Evolutionary conservation across 2,888 invertebrate species (phyloP).

Genomic region (Drosophila mettleri): DNA sequence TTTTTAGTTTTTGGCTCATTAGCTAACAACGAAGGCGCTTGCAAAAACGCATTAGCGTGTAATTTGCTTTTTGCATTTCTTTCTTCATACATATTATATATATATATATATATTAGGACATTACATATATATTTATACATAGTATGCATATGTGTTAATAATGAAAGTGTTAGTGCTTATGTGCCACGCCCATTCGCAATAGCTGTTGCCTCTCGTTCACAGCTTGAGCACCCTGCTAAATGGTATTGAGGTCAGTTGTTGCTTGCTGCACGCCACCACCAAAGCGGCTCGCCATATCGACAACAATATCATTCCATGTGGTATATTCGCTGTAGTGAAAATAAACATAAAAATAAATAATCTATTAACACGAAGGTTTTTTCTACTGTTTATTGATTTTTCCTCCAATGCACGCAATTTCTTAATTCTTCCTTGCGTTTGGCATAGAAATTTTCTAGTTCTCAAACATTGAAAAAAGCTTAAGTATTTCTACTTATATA

Average conservation of each 20-base stretch:
- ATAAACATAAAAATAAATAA: constrained; percentile 62
- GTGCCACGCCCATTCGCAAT: constrained; percentile 51
- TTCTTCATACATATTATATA: constrained; percentile 8
- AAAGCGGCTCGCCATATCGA: constrained; percentile 28
- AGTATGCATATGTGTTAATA: constrained; percentile 37
- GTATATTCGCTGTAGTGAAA: constrained; percentile 25
- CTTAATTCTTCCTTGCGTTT: constrained; percentile 38
- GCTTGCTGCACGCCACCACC: constrained; percentile 65
- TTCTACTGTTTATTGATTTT: constrained; percentile 50
- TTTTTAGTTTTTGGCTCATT: constrained; percentile 53
- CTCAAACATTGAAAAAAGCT: constrained; percentile 41
- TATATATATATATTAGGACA: background rate
- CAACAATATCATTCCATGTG: constrained; percentile 14
- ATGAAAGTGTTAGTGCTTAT: constrained; percentile 66
- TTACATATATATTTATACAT: constrained; percentile 3
- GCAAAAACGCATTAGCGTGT: constrained; percentile 60
- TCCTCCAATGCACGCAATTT: constrained; percentile 27
- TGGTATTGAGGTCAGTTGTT: constrained; percentile 71
- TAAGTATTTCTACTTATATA: background rate
- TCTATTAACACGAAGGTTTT: constrained; percentile 76
- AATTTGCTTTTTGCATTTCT: constrained; percentile 52
- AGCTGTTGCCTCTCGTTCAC: constrained; percentile 52
- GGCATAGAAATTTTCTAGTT: constrained; percentile 45
- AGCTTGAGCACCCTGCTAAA: constrained; percentile 50
- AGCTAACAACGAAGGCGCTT: constrained; percentile 56